Percentiles rank a stretch among this genome's conserved stretches.
These are phyloP conservation scores for Xestia xanthographa DNA, from an alignment of 2,888 invertebrate species.

Conservation along the genomic window DNA sequence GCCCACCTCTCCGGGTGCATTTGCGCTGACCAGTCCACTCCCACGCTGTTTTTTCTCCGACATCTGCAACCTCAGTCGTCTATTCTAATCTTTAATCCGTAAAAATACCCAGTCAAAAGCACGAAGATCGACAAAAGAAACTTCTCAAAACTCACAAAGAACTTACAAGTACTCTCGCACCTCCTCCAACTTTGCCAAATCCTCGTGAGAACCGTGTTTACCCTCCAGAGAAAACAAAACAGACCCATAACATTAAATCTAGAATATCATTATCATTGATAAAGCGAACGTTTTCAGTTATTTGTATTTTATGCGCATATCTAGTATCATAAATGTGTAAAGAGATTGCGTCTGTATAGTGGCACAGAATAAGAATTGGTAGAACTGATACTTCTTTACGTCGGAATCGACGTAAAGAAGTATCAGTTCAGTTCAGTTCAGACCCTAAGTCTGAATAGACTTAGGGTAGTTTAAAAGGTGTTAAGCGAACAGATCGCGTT, in stretches of 20 bases:
- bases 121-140: not conserved
- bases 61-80: not conserved
- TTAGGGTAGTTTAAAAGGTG: no score
- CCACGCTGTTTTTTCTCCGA: not conserved
- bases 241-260: constrained; percentile 60
- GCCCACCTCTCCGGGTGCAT: not conserved
- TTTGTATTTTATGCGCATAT: constrained; percentile 68
- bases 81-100: not conserved
- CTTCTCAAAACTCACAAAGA: constrained; percentile 13
- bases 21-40: not conserved
- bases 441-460: no score
- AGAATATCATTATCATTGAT: constrained; percentile 67
- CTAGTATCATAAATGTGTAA: constrained; percentile 61
- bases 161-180: constrained; percentile 16
- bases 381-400: constrained; percentile 2
- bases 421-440: no score
- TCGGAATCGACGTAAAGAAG: no score
- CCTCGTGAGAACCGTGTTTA: constrained; percentile 49
- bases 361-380: constrained; percentile 18
- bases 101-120: not conserved
- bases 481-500: no score
- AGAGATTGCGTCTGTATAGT: constrained; percentile 53
- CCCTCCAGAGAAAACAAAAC: constrained; percentile 54
- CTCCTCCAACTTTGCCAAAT: constrained; percentile 35
- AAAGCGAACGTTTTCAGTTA: constrained; percentile 59